Conservation (phyloP, 2,797 vertebrate species). For the Oreonectes daqikongensis region DNA sequence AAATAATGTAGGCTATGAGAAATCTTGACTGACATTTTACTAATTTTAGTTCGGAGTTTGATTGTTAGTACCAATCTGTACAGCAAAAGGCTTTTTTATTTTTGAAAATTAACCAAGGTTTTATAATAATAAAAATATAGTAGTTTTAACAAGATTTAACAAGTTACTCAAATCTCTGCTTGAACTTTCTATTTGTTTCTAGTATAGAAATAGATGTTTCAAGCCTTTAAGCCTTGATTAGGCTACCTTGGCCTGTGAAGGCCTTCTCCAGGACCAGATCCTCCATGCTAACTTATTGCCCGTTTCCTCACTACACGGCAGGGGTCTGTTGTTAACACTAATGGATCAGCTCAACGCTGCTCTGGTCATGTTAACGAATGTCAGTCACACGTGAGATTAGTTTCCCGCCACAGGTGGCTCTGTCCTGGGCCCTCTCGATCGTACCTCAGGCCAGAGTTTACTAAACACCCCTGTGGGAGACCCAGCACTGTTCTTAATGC, state of each 20-base stretch:
- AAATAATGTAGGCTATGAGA: no score
- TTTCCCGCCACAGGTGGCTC: slow-evolving; percentile 66
- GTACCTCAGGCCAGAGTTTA: slow-evolving; percentile 63
- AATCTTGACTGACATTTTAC: no score
- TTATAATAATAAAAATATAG: no score
- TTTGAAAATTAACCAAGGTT: no score
- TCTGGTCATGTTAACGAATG: slow-evolving; percentile 43
- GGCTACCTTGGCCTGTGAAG: slow-evolving; percentile 49
- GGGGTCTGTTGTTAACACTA: slow-evolving; percentile 70
- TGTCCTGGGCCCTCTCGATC: slow-evolving; percentile 48
- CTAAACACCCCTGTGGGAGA: slow-evolving; percentile 73
- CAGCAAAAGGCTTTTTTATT: no score
- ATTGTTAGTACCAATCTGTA: no score
- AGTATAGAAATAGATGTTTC: background rate
- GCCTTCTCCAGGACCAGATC: slow-evolving; percentile 50
- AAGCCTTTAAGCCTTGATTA: slow-evolving; percentile 51
- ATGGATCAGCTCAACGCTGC: slow-evolving; percentile 69
- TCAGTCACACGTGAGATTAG: slow-evolving; percentile 59
- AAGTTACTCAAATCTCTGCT: no score
- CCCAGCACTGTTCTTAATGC: slow-evolving; percentile 64
- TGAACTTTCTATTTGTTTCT: no score
- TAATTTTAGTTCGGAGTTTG: no score
- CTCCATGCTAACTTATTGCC: slow-evolving; percentile 60
- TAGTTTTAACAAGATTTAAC: no score
- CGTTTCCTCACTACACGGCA: slow-evolving; percentile 55